These are phyloP conservation scores for Rhimphoctona megacephalus DNA, from an alignment of 2,888 invertebrate species.

Conservation along the genomic window DNA sequence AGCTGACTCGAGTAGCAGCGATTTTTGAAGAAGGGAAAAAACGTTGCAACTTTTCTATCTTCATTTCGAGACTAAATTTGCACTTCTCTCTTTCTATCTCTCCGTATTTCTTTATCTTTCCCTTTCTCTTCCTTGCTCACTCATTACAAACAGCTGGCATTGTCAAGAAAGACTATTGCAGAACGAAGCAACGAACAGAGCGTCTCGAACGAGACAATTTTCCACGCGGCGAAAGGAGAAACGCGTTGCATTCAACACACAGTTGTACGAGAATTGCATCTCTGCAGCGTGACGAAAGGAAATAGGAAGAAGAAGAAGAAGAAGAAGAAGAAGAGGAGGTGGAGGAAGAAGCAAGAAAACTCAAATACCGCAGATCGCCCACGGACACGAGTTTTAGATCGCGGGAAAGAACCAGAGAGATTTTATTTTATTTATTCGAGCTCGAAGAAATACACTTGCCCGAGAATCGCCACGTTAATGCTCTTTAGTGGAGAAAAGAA, in stretches of 20 bases:
- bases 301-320: constrained; percentile 31
- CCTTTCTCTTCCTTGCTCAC: neutral
- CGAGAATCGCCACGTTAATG: constrained; percentile 23
- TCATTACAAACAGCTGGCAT: constrained; percentile 24
- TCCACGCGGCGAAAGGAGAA: constrained; percentile 35
- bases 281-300: constrained; percentile 58
- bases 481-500: neutral
- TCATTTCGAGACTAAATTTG: neutral
- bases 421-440: constrained; percentile 41
- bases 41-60: neutral
- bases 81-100: neutral
- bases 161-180: constrained; percentile 33
- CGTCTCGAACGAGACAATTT: constrained; percentile 65
- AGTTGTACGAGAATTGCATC: constrained; percentile 54
- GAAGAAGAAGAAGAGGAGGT: neutral
- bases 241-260: neutral
- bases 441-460: constrained; percentile 33
- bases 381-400: constrained; percentile 23
- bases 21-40: constrained; percentile 21
- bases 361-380: constrained; percentile 37
- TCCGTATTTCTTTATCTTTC: neutral
- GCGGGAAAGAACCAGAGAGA: constrained; percentile 6
- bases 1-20: constrained; percentile 40
- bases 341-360: constrained; percentile 8
- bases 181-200: constrained; percentile 56